Conservation (phyloP, 1,140 invertebrate genomes). For the Telenomus remus region DNA sequence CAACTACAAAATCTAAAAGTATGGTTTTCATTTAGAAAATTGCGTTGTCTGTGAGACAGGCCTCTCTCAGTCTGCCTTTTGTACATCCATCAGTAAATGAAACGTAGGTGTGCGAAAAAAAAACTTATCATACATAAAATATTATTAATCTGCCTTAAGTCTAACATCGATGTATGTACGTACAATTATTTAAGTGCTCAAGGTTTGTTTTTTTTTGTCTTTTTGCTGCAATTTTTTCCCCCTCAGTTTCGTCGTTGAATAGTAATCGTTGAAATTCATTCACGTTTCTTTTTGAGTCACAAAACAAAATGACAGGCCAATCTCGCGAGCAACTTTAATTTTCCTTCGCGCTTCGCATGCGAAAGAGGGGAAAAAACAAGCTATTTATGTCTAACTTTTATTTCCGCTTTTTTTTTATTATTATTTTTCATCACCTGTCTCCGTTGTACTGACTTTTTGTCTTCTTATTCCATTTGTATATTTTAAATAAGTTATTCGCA, state of each 20-base stretch:
- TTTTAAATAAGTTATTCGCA: constrained; percentile 1
- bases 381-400: constrained; percentile 22
- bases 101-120: no score
- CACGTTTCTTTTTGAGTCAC: constrained; percentile 26
- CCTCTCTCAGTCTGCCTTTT: no score
- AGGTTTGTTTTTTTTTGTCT: constrained; percentile 1
- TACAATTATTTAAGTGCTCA: constrained; percentile 41
- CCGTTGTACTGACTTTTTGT: constrained; percentile 1
- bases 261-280: constrained; percentile 23
- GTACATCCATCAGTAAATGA: no score
- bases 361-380: constrained; percentile 35
- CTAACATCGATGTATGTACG: constrained; percentile 55
- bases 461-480: neutral
- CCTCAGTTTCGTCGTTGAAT: constrained; percentile 23
- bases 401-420: no score
- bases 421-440: neutral
- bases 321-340: constrained; percentile 7
- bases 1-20: no score
- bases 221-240: constrained; percentile 37
- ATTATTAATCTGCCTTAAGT: constrained; percentile 37
- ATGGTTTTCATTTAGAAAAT: no score
- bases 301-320: constrained; percentile 14
- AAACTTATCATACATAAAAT: constrained; percentile 44
- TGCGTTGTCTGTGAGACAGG: no score
- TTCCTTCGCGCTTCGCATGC: constrained; percentile 14